Conservation (phyloP, 2,888 invertebrate genomes). For the Meiosimyza decipiens region DNA sequence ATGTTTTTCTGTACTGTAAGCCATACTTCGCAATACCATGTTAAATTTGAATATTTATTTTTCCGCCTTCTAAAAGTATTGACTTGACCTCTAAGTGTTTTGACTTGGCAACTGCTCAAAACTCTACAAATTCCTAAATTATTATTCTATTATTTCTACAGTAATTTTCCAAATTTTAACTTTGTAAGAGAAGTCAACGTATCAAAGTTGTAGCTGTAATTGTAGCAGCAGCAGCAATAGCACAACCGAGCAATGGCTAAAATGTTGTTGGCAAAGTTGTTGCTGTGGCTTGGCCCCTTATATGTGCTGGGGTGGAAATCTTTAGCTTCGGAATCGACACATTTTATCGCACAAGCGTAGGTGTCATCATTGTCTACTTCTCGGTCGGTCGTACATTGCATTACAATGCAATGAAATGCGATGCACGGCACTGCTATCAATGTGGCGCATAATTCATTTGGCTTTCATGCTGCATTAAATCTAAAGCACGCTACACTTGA, state of each 20-base stretch:
- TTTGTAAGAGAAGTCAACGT: not conserved
- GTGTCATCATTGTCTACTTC: constrained; percentile 26
- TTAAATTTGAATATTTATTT: too few species aligned
- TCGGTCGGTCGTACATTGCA: not conserved
- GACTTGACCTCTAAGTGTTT: too few species aligned
- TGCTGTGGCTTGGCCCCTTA: not conserved
- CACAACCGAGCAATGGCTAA: too few species aligned
- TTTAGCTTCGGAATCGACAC: not conserved
- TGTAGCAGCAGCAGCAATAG: too few species aligned
- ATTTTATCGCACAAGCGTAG: constrained; percentile 34
- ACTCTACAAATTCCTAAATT: too few species aligned
- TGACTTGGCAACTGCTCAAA: too few species aligned
- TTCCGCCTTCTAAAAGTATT: too few species aligned
- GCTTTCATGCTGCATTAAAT: constrained; percentile 13
- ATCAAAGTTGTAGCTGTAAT: not conserved
- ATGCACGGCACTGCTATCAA: not conserved
- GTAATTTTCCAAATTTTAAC: too few species aligned
- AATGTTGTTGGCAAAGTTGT: too few species aligned
- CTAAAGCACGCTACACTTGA: constrained; percentile 1
- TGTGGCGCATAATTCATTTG: constrained; percentile 29
- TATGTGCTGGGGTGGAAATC: not conserved
- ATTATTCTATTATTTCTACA: too few species aligned
- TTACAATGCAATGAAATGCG: constrained; percentile 15
- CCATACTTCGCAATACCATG: too few species aligned
- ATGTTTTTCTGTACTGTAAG: too few species aligned